These are phyloP conservation scores for Caenorhabditis brenneri DNA, from an alignment of 1,140 invertebrate species.

Conservation along the genomic window DNA sequence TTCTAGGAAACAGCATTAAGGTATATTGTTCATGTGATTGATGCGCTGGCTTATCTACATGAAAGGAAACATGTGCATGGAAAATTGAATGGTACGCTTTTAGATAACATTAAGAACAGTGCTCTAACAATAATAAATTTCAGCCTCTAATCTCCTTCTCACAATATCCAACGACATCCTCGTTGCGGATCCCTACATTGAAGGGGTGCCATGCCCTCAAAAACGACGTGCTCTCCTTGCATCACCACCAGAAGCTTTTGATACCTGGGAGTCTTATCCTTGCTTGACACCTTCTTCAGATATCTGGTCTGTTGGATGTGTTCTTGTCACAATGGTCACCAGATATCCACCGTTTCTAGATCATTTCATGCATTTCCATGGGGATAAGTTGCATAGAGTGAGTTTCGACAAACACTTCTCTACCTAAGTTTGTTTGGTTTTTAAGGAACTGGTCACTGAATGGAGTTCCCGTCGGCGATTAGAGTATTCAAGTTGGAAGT, in stretches of 20 bases:
- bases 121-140: neutral
- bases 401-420: neutral
- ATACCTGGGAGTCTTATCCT: neutral
- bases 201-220: conserved; percentile 34
- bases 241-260: conserved; percentile 44
- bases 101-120: neutral
- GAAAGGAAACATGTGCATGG: conserved; percentile 38
- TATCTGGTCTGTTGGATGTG: conserved; percentile 56
- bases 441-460: conserved; percentile 23
- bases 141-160: conserved; percentile 54
- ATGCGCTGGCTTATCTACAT: conserved; percentile 50
- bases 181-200: conserved; percentile 42
- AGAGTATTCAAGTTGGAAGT: neutral
- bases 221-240: conserved; percentile 7
- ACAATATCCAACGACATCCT: conserved; percentile 56
- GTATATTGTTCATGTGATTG: conserved; percentile 44
- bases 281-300: conserved; percentile 41
- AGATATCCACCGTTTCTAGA: conserved; percentile 51
- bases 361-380: conserved; percentile 46
- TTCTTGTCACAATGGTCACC: conserved; percentile 55
- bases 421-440: neutral
- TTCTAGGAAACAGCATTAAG: conserved; percentile 22
- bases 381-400: conserved; percentile 34
- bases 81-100: conserved; percentile 46
- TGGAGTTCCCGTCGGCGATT: neutral